Conservation (phyloP, 2,113 vertebrate species). For the Sylvietta virens region DNA sequence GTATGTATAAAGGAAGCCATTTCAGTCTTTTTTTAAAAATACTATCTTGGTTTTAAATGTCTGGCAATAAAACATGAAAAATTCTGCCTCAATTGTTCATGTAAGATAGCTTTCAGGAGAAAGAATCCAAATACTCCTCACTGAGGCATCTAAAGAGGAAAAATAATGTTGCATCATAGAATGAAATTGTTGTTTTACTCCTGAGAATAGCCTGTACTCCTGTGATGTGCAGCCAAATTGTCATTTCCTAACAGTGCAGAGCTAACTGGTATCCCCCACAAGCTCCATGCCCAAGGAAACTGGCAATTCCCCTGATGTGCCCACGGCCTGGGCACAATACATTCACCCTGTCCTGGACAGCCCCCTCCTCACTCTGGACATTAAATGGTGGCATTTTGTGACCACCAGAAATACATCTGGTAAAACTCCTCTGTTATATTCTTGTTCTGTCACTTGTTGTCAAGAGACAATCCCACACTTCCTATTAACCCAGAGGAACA, state of each 20-base stretch:
- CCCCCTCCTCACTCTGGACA: neutral
- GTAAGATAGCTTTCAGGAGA: neutral
- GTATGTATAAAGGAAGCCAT: neutral
- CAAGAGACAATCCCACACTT: neutral
- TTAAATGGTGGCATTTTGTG: neutral
- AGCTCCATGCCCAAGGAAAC: neutral
- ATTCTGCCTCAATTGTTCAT: neutral
- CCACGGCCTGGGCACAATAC: neutral
- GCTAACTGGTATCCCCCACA: neutral
- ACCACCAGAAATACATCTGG: neutral
- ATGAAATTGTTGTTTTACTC: neutral
- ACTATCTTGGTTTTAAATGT: neutral
- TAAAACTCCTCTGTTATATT: neutral
- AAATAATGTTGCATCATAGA: rapidly evolving
- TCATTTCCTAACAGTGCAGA: neutral
- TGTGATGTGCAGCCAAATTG: neutral
- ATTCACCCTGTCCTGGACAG: neutral
- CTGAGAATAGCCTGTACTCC: neutral
- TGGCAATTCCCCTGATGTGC: neutral
- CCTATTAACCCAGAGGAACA: neutral
- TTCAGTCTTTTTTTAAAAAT: neutral
- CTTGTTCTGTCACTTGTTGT: neutral
- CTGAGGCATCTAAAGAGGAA: neutral
- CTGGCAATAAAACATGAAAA: neutral
- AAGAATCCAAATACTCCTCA: neutral